A percentile compares a stretch with the other conserved stretches of the same genome.
phyloP scores from a whole-genome alignment of 1,140 invertebrate species.

The Ctenoplectra terminalis region DNA sequence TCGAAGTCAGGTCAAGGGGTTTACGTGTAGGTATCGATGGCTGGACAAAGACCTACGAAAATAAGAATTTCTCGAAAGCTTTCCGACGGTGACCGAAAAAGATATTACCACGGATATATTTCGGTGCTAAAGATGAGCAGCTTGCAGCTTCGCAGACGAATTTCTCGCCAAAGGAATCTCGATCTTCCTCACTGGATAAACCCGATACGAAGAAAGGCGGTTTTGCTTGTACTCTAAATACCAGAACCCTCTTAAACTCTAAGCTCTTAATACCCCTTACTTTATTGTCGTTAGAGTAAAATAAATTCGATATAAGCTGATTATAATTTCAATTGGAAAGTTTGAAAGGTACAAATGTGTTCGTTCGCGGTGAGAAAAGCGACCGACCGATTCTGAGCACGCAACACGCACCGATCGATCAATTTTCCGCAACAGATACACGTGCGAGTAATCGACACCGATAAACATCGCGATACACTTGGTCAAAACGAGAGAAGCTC shows the following conservation, averaged over 20 bases:
- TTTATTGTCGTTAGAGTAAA: neutral
- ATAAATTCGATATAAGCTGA: too few species aligned
- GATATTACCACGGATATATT: conserved; percentile 1
- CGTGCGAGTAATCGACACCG: too few species aligned
- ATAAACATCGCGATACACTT: neutral
- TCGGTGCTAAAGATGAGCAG: neutral
- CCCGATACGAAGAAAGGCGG: too few species aligned
- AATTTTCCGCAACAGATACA: too few species aligned
- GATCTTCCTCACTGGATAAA: neutral
- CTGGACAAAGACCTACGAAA: neutral
- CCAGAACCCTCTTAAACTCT: neutral
- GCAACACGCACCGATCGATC: too few species aligned
- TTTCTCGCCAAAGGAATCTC: neutral
- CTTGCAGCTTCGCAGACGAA: neutral
- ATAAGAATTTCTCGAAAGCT: neutral
- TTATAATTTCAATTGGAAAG: too few species aligned
- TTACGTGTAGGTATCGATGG: neutral
- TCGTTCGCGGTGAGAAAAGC: too few species aligned
- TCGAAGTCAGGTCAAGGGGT: neutral
- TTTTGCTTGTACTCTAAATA: too few species aligned
- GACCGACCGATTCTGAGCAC: too few species aligned
- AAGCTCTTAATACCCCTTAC: neutral
- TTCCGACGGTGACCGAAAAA: neutral
- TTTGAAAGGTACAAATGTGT: too few species aligned
- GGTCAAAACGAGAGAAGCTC: neutral